phyloP scores from a whole-genome alignment of 2,113 vertebrate genomes.

The Lophius piscatorius region DNA sequence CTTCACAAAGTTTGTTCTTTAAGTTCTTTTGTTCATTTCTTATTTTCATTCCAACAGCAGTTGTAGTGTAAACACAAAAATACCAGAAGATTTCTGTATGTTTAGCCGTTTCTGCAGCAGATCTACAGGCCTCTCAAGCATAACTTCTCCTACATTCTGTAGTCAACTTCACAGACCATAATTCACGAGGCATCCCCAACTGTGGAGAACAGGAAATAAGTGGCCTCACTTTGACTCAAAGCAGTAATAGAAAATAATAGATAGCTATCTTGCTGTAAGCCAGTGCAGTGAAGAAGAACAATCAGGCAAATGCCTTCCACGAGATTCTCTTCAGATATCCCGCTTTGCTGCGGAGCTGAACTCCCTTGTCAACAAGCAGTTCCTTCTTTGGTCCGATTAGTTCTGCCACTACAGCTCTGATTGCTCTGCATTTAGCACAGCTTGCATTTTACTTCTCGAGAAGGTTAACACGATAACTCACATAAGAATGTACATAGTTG shows the following conservation, averaged over 20 bases:
- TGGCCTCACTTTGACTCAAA: constrained; percentile 61
- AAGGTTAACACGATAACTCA: not conserved
- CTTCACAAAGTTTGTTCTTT: too few species aligned
- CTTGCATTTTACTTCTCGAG: constrained; percentile 3
- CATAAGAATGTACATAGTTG: not conserved
- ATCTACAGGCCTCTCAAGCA: not conserved
- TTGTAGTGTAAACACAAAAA: constrained; percentile 6
- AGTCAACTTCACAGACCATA: constrained; percentile 48
- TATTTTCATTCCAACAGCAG: not conserved
- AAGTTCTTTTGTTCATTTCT: too few species aligned
- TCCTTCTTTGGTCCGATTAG: constrained; percentile 67
- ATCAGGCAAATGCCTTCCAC: constrained; percentile 74
- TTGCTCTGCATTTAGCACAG: constrained; percentile 23
- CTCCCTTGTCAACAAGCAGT: constrained; percentile 54
- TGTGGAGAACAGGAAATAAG: constrained; percentile 56
- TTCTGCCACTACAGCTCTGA: constrained; percentile 18
- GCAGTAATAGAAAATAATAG: constrained; percentile 72
- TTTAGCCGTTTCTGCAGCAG: too few species aligned
- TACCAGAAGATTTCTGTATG: too few species aligned
- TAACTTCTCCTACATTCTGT: constrained; percentile 47
- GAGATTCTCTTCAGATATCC: constrained; percentile 61
- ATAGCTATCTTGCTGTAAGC: constrained; percentile 72
- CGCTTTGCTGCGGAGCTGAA: constrained; percentile 11
- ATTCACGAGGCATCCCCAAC: constrained; percentile 34
- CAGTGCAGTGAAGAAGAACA: constrained; percentile 75